Evolutionary conservation across 1,140 invertebrate genomes (phyloP), one percentile per base, ranked within the genome.

Genomic region (Asobara japonica): DNA sequence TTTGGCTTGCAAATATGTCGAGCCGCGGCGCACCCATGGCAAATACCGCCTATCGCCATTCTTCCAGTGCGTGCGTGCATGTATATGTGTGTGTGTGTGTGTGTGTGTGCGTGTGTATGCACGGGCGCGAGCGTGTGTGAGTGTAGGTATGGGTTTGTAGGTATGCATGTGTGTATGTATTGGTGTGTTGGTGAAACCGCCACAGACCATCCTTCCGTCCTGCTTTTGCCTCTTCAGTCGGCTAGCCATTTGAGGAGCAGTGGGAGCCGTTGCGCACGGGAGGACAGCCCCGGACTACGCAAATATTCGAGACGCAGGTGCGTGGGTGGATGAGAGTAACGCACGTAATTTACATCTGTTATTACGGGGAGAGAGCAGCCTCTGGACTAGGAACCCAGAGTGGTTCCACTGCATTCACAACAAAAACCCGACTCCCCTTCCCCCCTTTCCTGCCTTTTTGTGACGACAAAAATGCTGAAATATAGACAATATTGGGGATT

Each of bases 1-100:
- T 88, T 88, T 87, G 86, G 86, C 86, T 87, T 88, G 86, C 86
- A 88, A 88, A 88, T 87, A 88, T 86, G 83, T 80, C 78, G 80
- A 84, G 83, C 84, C 79, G 83, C 81, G 84, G 82, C 80, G 31
- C 38, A 62, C 45, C 33, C 29, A 66, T 29, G 61, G 66, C 74
- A 71, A 73, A 73, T 73, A 76, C 74, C 31, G 18, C 36, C 70
- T 33, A 68, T 51, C 67, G 71, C 68, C 71, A 73, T 68, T 71
- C 72, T 56, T 56, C 51, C 5, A 36, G 22, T 56, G 51, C 25
- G 18, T 56, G 71, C 56, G 29, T 5, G 48, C 33, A 66, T 18
- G 60, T 60, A 51, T 29, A 38, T 56, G 20, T 33, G 31, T n/a
- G 27, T 31, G 20, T 29, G 22, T 41, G 30, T 45, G 18, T 38